These are phyloP conservation scores for Todus mexicanus DNA, from an alignment of 2,797 vertebrate genomes.

Conservation along the genomic window DNA sequence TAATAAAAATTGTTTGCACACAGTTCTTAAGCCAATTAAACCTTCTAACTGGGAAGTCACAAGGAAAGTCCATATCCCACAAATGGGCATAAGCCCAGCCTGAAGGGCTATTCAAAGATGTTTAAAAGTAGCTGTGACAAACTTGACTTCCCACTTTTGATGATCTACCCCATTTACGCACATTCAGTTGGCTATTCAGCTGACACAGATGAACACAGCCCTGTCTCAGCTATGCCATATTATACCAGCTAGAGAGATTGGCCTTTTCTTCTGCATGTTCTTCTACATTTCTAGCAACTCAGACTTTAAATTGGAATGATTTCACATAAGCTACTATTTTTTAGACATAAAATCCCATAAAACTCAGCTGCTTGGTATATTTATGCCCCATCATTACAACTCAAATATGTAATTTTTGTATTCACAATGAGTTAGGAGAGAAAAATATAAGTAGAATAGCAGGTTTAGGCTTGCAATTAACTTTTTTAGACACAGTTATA, in stretches of 20 bases:
- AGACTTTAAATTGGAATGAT: neutral
- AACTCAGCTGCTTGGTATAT: neutral
- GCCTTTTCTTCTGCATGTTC: neutral
- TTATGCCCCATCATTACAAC: neutral
- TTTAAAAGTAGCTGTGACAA: neutral
- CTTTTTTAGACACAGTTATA: conserved; percentile 39
- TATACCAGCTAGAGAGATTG: neutral
- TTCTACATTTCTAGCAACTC: neutral
- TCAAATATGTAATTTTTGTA: neutral
- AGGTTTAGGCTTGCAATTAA: conserved; percentile 23
- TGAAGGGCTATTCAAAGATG: neutral
- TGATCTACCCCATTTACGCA: neutral
- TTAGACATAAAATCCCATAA: neutral
- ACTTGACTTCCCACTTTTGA: neutral
- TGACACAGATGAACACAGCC: neutral
- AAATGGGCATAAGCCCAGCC: neutral
- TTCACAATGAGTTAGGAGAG: neutral
- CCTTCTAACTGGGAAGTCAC: neutral
- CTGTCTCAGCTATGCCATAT: neutral
- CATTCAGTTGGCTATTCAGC: neutral
- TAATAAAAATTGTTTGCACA: neutral
- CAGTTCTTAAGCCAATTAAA: neutral
- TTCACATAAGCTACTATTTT: neutral
- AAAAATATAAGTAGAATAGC: neutral
- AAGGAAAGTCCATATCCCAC: neutral